Evolutionary conservation across 2,797 vertebrate genomes (phyloP), one percentile per base, ranked within the genome.

Genomic region (Capromys pilorides): DNA sequence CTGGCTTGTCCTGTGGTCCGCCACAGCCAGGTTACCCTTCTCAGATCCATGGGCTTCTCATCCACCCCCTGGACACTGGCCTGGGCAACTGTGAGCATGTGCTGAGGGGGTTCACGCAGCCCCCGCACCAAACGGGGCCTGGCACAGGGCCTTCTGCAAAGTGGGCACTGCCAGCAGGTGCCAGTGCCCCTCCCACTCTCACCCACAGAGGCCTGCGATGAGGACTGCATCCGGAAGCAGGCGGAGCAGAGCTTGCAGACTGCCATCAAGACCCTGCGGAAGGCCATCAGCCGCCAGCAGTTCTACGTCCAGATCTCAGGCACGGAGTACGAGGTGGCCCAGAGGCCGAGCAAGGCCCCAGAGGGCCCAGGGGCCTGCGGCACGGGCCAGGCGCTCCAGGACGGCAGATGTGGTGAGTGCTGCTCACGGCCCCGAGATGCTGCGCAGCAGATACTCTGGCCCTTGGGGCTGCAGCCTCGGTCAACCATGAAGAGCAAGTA

Each of bases 271-370:
- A 99, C 99, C 0, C 98, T 99, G 95, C 98, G 99, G 85, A 99
- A 99, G 98, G 99, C 99, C 94, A 99, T 99, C 97, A 99, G 99
- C 98, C 99, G 99, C 92, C 99, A 99, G 97, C 99, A 99, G 97
- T 99, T 99, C 98, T 99, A 99, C 97, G 98, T 99, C 97, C 99
- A 99, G 98, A 99, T 99, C 97, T 99, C 99, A 0, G 99, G 99
- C 95, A 99, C 99, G 0, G 99, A 99, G 95, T 99, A 99, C 39
- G 99, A 99, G 97, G 98, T 99, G 95, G 99, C 99, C 82, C 99
- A 99, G 98, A 99, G 99, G 94, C 98, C 99, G 0, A 98, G 98
- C 84, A 98, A 98, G 97, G 97, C 97, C 36, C 90, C 95, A 0
- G 99, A 99, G 73, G 98, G 97, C 51, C 97, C 98, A 0, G 99